phyloP scores from a whole-genome alignment of 2,797 vertebrate species.

The Eutrigla gurnardus region DNA sequence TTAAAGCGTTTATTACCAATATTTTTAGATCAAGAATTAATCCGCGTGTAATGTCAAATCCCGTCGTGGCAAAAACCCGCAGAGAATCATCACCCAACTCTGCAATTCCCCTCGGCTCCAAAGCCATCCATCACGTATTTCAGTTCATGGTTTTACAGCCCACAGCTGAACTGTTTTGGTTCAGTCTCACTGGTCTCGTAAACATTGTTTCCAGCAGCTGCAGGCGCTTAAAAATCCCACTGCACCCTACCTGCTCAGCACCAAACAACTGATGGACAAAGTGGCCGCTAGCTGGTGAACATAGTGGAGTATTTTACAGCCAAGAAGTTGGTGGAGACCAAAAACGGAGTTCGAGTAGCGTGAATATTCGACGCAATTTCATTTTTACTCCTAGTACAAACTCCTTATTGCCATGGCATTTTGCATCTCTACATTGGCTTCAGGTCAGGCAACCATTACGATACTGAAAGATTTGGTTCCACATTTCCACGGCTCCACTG shows the following conservation, averaged over 20 bases:
- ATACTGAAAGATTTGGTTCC: not conserved
- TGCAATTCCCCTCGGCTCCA: not conserved
- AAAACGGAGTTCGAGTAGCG: not conserved
- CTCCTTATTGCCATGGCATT: not conserved
- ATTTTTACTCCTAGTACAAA: slow-evolving; percentile 1
- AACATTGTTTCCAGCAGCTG: slow-evolving; percentile 21
- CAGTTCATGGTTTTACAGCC: slow-evolving; percentile 11
- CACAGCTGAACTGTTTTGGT: slow-evolving; percentile 20
- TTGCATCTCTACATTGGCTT: not conserved
- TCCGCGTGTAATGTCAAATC: not conserved
- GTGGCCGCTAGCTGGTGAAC: not conserved
- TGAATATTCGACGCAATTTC: not conserved
- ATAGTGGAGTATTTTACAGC: not conserved
- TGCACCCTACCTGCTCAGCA: slow-evolving; percentile 1
- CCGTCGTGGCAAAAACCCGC: not conserved
- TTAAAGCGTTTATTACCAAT: not conserved
- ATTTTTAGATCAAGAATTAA: slow-evolving; percentile 8
- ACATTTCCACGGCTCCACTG: not conserved
- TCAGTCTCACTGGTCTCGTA: slow-evolving; percentile 19
- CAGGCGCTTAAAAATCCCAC: slow-evolving; percentile 10
- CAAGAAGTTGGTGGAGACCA: not conserved
- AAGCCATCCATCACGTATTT: slow-evolving; percentile 4
- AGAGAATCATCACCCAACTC: not conserved
- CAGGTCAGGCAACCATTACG: not conserved
- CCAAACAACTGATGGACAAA: slow-evolving; percentile 7